Evolutionary conservation across 2,113 vertebrate genomes (phyloP).

Genomic region (Cynopterus brachyotis): DNA sequence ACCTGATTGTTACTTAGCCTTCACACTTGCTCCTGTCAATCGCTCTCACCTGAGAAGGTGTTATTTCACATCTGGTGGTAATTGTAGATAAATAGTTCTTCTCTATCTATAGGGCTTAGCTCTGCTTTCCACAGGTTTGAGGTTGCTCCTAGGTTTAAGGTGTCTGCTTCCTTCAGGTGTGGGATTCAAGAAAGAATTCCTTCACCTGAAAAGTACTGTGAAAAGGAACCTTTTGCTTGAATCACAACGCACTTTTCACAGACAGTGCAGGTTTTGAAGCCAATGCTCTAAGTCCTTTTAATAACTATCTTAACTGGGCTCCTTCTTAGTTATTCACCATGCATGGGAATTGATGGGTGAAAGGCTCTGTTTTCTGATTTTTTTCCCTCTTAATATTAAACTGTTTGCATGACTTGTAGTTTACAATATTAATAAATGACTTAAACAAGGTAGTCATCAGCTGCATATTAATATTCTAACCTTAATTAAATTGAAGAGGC

Average conservation of each 20-base stretch:
- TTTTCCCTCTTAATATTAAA: constrained; percentile 45
- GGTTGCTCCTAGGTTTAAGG: background rate
- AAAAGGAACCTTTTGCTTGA: background rate
- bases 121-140: background rate
- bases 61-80: constrained; percentile 60
- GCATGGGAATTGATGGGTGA: constrained; percentile 68
- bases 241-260: background rate
- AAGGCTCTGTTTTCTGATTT: constrained; percentile 66
- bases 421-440: constrained; percentile 67
- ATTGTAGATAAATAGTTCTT: constrained; percentile 63
- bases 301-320: background rate
- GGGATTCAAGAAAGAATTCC: constrained; percentile 7
- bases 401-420: constrained; percentile 68
- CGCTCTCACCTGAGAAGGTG: constrained; percentile 54
- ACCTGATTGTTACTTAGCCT: constrained; percentile 40
- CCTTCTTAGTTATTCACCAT: constrained; percentile 50
- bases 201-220: constrained; percentile 16
- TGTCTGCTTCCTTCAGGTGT: background rate
- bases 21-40: constrained; percentile 20
- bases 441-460: constrained; percentile 77
- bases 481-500: constrained; percentile 74
- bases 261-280: background rate
- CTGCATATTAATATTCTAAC: constrained; percentile 74
- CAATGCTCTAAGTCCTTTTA: background rate
- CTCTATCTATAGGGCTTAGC: background rate